Base-by-base conservation (phyloP, 2,797 vertebrate species). In the Fratercula arctica region DNA sequence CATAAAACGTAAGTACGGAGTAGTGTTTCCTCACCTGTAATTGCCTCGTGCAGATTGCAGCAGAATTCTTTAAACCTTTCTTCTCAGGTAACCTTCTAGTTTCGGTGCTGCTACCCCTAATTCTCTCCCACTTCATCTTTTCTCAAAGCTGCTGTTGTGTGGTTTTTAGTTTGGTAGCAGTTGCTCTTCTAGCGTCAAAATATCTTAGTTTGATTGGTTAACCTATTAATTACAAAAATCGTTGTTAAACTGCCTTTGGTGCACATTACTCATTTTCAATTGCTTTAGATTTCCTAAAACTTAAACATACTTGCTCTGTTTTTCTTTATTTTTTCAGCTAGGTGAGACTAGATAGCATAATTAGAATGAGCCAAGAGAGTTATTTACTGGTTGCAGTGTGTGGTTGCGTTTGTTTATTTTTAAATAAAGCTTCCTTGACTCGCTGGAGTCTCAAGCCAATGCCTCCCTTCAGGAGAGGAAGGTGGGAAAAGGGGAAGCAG, bases 1-100 rank as follows among this genome's bases (percentile, higher is more conserved):
- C 64, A 98, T 98, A 93, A 98, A 98, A 97, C 97, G 98, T 98
- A 89, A 91, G 97, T 90, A 26, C 0, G 3, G 75, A 35, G 20
- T 3, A 3, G 10, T 5, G 10, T 12, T 53, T 63, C 35, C 59
- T 83, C 11, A 20, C n/a, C 41, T 26, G 35, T 37, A 41, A 20
- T 61, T 4, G 0, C 35, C 26, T 37, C 1, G 0, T 67, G 60
- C 57, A 67, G 43, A 35, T 23, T 48, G 56, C 31, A 39, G 82
- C 33, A 35, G 29, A 39, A 24, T 50, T 70, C 8, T 66, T 63
- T 56, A 69, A 78, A 9, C 13, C 25, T 84, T 61, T 73, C 50
- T 70, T 87, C 31, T 37, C 6, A 3, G n/a, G 21, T 83, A 14
- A 37, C 45, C 26, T 60, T 57, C 17, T 54, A 4, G 25, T 61